Percentiles rank a stretch among this genome's conserved stretches.
phyloP scores from a whole-genome alignment of 1,140 invertebrate species.

The Protaetia brevitarsis region DNA sequence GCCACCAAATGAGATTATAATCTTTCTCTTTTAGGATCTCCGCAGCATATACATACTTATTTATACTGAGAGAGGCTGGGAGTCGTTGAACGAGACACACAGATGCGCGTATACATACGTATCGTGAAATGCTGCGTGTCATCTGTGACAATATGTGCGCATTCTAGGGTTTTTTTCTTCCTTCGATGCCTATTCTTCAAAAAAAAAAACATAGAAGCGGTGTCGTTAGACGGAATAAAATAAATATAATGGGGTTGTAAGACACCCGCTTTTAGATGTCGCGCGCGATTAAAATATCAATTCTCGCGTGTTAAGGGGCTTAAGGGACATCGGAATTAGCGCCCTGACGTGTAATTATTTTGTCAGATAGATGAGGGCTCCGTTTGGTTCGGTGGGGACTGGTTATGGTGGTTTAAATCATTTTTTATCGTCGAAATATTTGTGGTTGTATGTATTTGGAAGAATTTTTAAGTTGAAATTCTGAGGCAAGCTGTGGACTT shows the following conservation, averaged over 20 bases:
- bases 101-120: not conserved
- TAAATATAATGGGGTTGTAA: conserved; percentile 17
- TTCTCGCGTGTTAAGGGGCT: too few relatives aligned
- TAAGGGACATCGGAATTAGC: too few relatives aligned
- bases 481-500: too few relatives aligned
- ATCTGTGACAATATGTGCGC: not conserved
- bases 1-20: conserved; percentile 22
- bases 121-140: not conserved
- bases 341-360: too few relatives aligned
- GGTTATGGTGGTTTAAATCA: too few relatives aligned
- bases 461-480: too few relatives aligned
- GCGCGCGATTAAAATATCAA: conserved; percentile 22
- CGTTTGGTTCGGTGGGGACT: too few relatives aligned
- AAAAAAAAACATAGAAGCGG: not conserved
- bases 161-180: not conserved
- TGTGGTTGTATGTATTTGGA: too few relatives aligned
- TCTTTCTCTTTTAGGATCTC: conserved; percentile 10
- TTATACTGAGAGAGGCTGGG: too few relatives aligned
- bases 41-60: not conserved
- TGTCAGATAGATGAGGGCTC: too few relatives aligned
- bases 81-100: not conserved
- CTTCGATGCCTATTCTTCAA: not conserved
- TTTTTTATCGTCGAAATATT: too few relatives aligned
- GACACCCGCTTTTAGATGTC: conserved; percentile 15
- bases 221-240: conserved; percentile 7